phyloP scores from a whole-genome alignment of 2,888 invertebrate species.

The Eretmocerus hayati region DNA sequence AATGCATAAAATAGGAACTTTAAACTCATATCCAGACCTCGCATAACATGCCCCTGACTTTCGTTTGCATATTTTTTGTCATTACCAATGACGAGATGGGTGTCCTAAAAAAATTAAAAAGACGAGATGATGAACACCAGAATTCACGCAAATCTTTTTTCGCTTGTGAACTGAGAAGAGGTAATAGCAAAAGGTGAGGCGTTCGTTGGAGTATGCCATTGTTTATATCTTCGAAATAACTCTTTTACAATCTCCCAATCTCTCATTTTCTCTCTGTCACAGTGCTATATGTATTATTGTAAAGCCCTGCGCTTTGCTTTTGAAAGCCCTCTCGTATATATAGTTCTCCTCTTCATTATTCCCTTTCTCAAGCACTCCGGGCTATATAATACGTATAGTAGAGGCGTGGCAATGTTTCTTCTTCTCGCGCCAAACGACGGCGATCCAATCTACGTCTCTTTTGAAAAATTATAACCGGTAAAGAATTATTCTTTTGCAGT shows the following conservation, averaged over 20 bases:
- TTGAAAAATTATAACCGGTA: constrained; percentile 20
- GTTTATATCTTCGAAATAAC: constrained; percentile 3
- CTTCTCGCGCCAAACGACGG: constrained; percentile 3
- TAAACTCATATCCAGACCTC: no score
- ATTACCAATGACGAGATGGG: no score
- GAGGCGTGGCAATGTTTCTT: constrained; percentile 9
- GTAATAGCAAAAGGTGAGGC: not conserved
- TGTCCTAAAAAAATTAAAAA: no score
- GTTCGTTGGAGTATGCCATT: not conserved
- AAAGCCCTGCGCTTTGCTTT: no score
- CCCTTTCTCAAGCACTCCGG: not conserved
- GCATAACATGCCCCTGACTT: no score
- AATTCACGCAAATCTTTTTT: no score
- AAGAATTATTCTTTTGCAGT: no score
- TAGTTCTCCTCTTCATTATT: constrained; percentile 10
- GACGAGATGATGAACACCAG: no score
- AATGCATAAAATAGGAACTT: no score
- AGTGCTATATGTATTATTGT: no score
- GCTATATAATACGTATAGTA: not conserved
- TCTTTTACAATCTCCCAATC: not conserved
- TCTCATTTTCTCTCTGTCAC: not conserved
- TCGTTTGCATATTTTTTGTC: no score
- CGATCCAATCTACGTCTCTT: constrained; percentile 16
- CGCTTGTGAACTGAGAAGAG: not conserved
- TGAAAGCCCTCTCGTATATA: not conserved